Percentiles rank a stretch among this genome's conserved stretches.
These are phyloP conservation scores for Staurois parvus DNA, from an alignment of 2,797 vertebrate species.

Conservation along the genomic window DNA sequence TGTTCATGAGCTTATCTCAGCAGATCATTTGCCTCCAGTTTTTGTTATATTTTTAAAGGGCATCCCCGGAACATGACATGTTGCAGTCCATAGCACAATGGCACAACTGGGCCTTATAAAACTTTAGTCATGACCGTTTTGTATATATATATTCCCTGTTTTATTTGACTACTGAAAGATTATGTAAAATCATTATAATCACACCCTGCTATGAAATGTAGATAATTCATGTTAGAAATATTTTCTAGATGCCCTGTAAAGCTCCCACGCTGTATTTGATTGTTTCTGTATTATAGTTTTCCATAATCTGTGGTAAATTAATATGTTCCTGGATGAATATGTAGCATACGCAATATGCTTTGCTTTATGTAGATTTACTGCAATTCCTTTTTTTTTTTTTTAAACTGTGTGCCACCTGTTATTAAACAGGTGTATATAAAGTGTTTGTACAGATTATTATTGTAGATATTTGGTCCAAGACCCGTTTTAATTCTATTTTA, in stretches of 20 bases:
- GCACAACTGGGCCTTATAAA: background rate
- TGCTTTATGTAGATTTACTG: constrained; percentile 6
- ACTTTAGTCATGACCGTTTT: background rate
- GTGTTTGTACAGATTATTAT: constrained; percentile 74
- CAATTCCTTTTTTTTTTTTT: constrained; percentile 34
- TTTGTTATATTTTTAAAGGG: background rate
- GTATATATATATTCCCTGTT: background rate
- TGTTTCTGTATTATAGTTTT: background rate
- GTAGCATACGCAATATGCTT: background rate
- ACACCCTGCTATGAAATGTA: background rate
- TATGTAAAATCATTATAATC: background rate
- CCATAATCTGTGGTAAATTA: background rate
- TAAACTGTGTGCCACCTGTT: background rate
- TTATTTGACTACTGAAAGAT: background rate
- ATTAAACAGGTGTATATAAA: constrained; percentile 48
- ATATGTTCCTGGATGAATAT: background rate
- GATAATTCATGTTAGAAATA: background rate
- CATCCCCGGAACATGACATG: too few relatives aligned
- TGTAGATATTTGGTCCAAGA: constrained; percentile 76
- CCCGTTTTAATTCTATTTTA: constrained; percentile 74
- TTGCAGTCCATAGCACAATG: background rate
- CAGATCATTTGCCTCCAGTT: background rate
- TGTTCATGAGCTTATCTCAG: constrained; percentile 11
- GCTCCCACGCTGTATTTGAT: background rate
- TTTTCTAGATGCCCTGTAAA: background rate